phyloP scores from a whole-genome alignment of 2,888 invertebrate genomes.

The Lucinisca nassula region DNA sequence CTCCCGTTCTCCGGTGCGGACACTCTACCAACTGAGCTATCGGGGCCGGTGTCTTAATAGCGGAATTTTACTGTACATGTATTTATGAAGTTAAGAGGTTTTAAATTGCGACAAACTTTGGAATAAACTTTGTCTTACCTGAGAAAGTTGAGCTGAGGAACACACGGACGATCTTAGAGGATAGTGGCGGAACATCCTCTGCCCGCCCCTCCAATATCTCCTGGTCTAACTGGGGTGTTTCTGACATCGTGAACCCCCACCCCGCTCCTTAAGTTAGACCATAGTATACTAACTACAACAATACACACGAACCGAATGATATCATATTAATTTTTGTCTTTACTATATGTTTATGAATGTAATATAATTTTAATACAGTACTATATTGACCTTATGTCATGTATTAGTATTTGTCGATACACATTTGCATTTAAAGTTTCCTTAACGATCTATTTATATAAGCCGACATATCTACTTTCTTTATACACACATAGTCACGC shows the following conservation, averaged over 20 bases:
- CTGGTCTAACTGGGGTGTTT: not conserved
- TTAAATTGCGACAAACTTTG: too few relatives aligned
- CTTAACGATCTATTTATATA: not conserved
- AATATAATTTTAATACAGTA: too few relatives aligned
- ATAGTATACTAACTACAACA: not conserved
- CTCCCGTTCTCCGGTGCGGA: too few relatives aligned
- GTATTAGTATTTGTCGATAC: not conserved
- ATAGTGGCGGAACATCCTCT: conserved; percentile 37
- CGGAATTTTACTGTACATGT: too few relatives aligned
- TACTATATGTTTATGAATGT: not conserved
- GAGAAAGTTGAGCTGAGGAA: conserved; percentile 70
- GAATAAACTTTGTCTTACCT: too few relatives aligned
- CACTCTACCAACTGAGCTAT: too few relatives aligned
- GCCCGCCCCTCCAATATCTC: conserved; percentile 60
- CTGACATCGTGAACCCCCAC: not conserved
- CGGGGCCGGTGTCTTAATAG: too few relatives aligned
- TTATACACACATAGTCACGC: not conserved
- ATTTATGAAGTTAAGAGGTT: too few relatives aligned
- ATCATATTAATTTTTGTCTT: not conserved
- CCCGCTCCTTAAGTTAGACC: not conserved
- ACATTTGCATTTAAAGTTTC: not conserved
- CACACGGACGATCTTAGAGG: conserved; percentile 62
- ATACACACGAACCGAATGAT: not conserved
- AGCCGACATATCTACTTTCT: not conserved
- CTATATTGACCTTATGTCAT: not conserved